Conservation (phyloP, 2,113 vertebrate species). For the Anhinga rufa region DNA sequence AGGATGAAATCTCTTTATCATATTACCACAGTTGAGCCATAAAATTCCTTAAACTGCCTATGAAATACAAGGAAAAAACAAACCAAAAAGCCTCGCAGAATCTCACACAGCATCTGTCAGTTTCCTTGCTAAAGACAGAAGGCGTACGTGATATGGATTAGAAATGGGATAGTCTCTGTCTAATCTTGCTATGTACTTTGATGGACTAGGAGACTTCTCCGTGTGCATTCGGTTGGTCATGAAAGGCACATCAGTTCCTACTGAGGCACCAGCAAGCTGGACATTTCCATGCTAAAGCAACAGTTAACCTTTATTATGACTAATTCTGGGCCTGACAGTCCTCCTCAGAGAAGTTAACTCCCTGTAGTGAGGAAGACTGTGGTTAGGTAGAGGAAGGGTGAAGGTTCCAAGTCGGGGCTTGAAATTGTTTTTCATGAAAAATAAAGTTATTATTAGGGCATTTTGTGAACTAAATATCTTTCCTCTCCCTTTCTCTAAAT, state of each 20-base stretch:
- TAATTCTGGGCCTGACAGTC: background rate
- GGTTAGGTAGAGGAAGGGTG: background rate
- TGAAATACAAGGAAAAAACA: background rate
- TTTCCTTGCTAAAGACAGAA: background rate
- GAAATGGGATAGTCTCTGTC: background rate
- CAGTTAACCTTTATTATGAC: background rate
- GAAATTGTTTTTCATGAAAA: background rate
- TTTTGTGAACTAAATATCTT: background rate
- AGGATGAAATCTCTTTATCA: background rate
- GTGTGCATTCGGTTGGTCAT: background rate
- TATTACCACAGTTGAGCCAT: background rate
- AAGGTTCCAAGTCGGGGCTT: background rate
- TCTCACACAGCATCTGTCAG: background rate
- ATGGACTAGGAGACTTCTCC: background rate
- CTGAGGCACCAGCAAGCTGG: background rate
- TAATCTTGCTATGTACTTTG: background rate
- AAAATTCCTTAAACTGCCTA: background rate
- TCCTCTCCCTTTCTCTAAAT: background rate
- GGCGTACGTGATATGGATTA: background rate
- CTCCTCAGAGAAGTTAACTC: background rate
- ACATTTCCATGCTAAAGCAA: background rate
- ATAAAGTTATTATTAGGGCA: background rate
- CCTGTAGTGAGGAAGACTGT: background rate
- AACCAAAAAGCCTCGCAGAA: background rate
- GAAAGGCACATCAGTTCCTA: background rate